Conservation (phyloP, 2,113 vertebrate genomes). For the Corynorhinus townsendii region DNA sequence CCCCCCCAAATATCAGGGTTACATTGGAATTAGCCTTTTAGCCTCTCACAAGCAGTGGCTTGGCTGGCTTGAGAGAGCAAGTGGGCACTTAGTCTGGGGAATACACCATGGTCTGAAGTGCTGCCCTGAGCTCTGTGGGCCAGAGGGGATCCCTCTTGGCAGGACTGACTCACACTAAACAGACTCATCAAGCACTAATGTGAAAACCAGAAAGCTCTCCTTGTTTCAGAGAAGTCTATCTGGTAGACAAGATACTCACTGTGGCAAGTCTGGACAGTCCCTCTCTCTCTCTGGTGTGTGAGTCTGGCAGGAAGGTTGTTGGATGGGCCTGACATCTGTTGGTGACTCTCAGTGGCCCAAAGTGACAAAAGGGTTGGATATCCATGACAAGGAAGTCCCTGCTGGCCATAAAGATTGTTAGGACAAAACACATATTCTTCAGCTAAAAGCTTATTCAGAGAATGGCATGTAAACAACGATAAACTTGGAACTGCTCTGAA, state of each 20-base stretch:
- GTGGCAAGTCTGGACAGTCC: not conserved
- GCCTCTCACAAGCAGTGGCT: not conserved
- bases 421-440: not conserved
- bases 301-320: not conserved
- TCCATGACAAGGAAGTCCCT: not conserved
- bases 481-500: not conserved
- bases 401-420: not conserved
- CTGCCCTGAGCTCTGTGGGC: not conserved
- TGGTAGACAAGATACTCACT: not conserved
- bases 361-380: not conserved
- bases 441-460: not conserved
- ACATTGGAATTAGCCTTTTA: too few relatives aligned
- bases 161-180: not conserved
- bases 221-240: not conserved
- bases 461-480: not conserved
- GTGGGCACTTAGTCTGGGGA: not conserved
- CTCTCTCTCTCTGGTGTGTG: not conserved
- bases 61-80: not conserved
- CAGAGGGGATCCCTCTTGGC: not conserved
- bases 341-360: not conserved
- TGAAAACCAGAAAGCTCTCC: not conserved
- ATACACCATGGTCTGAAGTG: not conserved
- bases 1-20: too few relatives aligned
- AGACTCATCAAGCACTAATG: not conserved
- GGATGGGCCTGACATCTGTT: not conserved